Evolutionary conservation across 2,888 invertebrate species (phyloP), one percentile per base, ranked within the genome.

Genomic region (Hedychridium roseum): DNA sequence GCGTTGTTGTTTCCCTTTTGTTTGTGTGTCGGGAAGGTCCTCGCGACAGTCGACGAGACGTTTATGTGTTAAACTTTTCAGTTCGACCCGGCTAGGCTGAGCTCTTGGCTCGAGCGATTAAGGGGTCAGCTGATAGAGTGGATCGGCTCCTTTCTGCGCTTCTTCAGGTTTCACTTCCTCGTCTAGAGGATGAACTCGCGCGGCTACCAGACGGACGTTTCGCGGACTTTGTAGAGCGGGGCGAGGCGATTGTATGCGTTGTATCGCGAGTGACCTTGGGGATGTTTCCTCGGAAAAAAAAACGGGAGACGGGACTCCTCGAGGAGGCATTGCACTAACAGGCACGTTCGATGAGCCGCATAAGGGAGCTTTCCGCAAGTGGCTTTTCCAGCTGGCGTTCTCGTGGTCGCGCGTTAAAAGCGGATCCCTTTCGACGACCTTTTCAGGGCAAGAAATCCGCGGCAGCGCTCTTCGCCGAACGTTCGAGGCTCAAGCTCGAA

Each of bases 61-160:
- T n/a, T n/a, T n/a, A n/a, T n/a, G n/a, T n/a, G 52, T 71, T 68
- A 42, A 71, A 64, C 60, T 76, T n/a, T 76, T 71, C 73, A 76
- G 76, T 75, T 71, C 50, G 60, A 67, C 57, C 60, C 69, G 54
- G 43, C 64, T 50, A 48, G 65, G 57, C 68, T 60, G 62, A 64
- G 58, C 51, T 57, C 66, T 60, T 73, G 71, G 70, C 66, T 73
- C 55, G 60, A 54, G 57, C 60, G 57, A 48, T 50, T 71, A 55
- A 59, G 64, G 57, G 64, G 67, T 59, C 68, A 65, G 47, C 64
- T 76, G 68, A 59, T 66, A 59, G 50, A 57, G 48, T 72, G 73
- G 71, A 67, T 68, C 62, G 63, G 55, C 64, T 61, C 71, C 47
- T 66, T 72, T 61, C 68, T 73, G 55, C 68, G 66, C 46, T 61